Percentiles rank a stretch among this genome's conserved stretches.
Conservation (phyloP, 2,797 vertebrate species). For the Octomys mimax region DNA sequence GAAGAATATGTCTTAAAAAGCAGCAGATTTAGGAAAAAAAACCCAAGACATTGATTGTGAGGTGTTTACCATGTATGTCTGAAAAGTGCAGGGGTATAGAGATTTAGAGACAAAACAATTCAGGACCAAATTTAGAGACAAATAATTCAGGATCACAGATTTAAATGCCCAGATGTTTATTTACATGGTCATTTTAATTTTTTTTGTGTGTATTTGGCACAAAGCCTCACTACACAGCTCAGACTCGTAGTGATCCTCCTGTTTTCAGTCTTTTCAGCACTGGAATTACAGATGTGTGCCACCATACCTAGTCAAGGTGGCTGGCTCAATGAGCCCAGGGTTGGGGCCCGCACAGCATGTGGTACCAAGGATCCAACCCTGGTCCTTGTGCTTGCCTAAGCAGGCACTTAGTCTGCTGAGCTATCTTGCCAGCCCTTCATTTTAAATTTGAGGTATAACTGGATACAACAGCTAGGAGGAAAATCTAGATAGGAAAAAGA, state of each 20-base stretch:
- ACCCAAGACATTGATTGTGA: background rate
- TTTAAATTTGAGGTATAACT: conserved; percentile 34
- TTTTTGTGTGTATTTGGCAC: too few relatives aligned
- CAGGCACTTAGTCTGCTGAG: too few relatives aligned
- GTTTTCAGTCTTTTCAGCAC: too few relatives aligned
- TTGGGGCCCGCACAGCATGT: too few relatives aligned
- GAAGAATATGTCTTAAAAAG: background rate
- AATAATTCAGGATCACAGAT: background rate
- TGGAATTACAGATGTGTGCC: too few relatives aligned
- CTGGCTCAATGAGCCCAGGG: too few relatives aligned
- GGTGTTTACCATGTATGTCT: background rate
- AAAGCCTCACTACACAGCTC: too few relatives aligned
- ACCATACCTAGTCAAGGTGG: too few relatives aligned
- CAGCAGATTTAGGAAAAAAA: background rate
- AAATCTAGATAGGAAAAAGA: background rate
- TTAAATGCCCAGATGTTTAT: background rate
- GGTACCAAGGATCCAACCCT: too few relatives aligned
- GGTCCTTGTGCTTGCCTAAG: too few relatives aligned
- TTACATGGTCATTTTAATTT: background rate
- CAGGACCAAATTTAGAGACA: background rate
- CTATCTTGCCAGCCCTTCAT: background rate
- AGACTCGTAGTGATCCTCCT: too few relatives aligned
- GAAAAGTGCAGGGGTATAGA: background rate
- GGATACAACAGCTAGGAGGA: background rate
- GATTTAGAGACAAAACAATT: too few relatives aligned